phyloP scores from a whole-genome alignment of 2,888 invertebrate genomes.

The Psylliodes chrysocephalus region DNA sequence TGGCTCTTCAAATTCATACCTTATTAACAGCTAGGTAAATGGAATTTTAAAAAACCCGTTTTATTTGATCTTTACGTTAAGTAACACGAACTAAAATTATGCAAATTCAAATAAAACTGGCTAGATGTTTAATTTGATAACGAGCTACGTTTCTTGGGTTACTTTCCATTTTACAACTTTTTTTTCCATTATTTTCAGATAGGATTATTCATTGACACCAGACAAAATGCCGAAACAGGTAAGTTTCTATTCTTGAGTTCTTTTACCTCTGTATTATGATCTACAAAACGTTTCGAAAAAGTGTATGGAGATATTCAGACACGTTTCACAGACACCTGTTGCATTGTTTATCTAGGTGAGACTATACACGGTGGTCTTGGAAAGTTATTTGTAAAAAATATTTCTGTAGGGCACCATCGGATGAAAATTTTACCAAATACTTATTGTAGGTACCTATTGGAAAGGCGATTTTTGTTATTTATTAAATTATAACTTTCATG shows the following conservation, averaged over 20 bases:
- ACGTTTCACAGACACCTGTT: slow-evolving; percentile 36
- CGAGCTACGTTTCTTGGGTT: neutral
- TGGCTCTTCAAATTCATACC: neutral
- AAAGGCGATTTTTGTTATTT: too few relatives aligned
- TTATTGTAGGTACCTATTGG: too few relatives aligned
- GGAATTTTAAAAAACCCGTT: neutral
- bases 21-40: neutral
- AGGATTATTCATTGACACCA: slow-evolving; percentile 44
- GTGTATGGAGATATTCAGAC: slow-evolving; percentile 11
- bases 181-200: slow-evolving; percentile 18
- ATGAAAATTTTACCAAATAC: too few relatives aligned
- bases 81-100: neutral
- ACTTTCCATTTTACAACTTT: slow-evolving; percentile 6
- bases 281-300: slow-evolving; percentile 10
- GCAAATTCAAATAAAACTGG: neutral
- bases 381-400: neutral
- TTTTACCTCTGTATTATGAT: neutral
- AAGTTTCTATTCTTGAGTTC: slow-evolving; percentile 37
- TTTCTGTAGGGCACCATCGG: too few relatives aligned
- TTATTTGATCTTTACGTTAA: slow-evolving; percentile 4
- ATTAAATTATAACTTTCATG: too few relatives aligned
- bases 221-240: slow-evolving; percentile 60
- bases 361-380: slow-evolving; percentile 13
- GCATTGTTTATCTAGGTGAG: slow-evolving; percentile 33
- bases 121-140: neutral